Conservation (phyloP, 2,888 invertebrate species). For the Cheilosia vernalis region DNA sequence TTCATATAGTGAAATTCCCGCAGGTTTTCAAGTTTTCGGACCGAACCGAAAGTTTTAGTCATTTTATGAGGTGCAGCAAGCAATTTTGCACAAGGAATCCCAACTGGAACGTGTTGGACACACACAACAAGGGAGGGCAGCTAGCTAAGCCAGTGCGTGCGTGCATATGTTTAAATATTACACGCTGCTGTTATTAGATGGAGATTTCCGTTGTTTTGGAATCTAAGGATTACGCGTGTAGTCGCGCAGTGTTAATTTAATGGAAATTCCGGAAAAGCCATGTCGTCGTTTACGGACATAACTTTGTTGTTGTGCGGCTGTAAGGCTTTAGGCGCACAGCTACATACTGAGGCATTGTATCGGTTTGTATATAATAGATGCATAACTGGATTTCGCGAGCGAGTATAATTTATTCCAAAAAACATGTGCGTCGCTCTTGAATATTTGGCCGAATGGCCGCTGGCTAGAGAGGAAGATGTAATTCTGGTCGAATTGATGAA, state of each 20-base stretch:
- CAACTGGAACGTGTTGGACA: conserved; percentile 63
- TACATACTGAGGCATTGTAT: conserved; percentile 22
- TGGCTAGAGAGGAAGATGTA: not conserved
- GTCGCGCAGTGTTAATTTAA: conserved; percentile 66
- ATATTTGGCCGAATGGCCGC: not conserved
- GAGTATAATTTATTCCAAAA: conserved; percentile 32
- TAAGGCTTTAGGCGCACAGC: conserved; percentile 34
- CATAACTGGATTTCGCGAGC: conserved; percentile 28
- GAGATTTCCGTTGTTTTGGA: conserved; percentile 56
- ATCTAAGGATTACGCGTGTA: conserved; percentile 71
- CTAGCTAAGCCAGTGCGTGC: conserved; percentile 13
- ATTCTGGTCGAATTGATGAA: conserved; percentile 3
- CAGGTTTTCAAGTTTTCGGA: conserved; percentile 63
- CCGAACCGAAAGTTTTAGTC: conserved; percentile 42
- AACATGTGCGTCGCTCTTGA: not conserved
- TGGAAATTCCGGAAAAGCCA: conserved; percentile 72
- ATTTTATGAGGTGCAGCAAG: conserved; percentile 47
- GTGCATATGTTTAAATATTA: conserved; percentile 56
- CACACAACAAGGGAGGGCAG: not conserved
- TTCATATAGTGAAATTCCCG: conserved; percentile 1
- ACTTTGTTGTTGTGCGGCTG: conserved; percentile 65
- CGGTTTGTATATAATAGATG: conserved; percentile 27
- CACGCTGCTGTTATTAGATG: conserved; percentile 61
- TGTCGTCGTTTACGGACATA: conserved; percentile 57
- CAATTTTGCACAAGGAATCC: conserved; percentile 53